phyloP scores from a whole-genome alignment of 1,140 invertebrate species.

The Drosophila jambulina region DNA sequence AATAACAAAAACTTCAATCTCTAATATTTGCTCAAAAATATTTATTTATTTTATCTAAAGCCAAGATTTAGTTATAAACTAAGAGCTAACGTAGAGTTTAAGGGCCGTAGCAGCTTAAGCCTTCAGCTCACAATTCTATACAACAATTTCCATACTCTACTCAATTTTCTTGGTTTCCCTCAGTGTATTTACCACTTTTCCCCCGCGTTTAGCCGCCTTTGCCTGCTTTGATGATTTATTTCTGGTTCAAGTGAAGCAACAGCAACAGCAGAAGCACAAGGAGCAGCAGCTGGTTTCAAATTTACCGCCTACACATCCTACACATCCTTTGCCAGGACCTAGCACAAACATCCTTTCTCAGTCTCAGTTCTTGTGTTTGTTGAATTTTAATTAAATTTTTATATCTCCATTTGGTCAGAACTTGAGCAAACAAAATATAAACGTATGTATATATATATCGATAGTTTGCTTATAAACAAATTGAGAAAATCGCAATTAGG shows the following conservation, averaged over 20 bases:
- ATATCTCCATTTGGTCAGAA: conserved; percentile 28
- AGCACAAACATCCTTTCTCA: conserved; percentile 12
- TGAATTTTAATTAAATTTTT: conserved; percentile 49
- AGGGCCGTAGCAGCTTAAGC: no score
- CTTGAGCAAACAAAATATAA: conserved; percentile 21
- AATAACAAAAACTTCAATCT: not conserved
- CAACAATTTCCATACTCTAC: not conserved
- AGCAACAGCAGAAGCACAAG: conserved; percentile 1
- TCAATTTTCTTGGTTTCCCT: not conserved
- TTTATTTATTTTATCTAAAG: no score
- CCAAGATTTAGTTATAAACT: no score
- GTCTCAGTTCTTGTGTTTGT: conserved; percentile 29
- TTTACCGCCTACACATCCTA: conserved; percentile 12
- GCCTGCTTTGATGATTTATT: conserved; percentile 50
- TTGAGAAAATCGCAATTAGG: conserved; percentile 30
- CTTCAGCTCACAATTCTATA: no score
- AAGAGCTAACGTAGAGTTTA: no score
- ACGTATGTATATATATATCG: not conserved
- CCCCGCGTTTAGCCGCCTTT: not conserved
- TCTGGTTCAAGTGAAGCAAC: conserved; percentile 35
- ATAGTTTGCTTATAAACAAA: conserved; percentile 38
- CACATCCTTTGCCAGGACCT: not conserved
- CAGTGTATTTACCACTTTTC: conserved; percentile 5
- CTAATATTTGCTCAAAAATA: not conserved
- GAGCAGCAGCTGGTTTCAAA: conserved; percentile 35